Conservation (phyloP, 2,113 vertebrate genomes). For the Perca flavescens region DNA sequence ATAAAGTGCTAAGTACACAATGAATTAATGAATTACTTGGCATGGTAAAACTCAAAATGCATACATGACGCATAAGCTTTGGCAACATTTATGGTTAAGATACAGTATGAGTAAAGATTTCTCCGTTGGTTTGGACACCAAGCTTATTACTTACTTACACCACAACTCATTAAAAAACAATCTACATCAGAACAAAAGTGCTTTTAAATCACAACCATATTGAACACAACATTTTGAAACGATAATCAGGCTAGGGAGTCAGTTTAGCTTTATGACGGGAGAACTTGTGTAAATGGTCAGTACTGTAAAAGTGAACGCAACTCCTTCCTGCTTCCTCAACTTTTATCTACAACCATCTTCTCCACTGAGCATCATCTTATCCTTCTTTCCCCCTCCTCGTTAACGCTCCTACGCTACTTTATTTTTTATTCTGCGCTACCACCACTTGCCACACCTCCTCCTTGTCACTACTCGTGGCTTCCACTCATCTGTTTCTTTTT, state of each 20-base stretch:
- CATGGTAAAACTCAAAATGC: constrained; percentile 69
- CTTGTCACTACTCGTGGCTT: not conserved
- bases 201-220: constrained; percentile 77
- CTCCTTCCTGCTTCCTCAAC: constrained; percentile 19
- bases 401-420: not conserved
- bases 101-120: constrained; percentile 75
- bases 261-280: constrained; percentile 63
- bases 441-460: not conserved
- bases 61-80: constrained; percentile 78
- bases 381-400: not conserved
- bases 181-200: constrained; percentile 80
- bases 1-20: constrained; percentile 87
- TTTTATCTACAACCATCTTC: constrained; percentile 2
- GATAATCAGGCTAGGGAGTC: constrained; percentile 40
- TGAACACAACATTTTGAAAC: constrained; percentile 43
- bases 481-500: not conserved
- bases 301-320: constrained; percentile 19
- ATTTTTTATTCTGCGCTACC: not conserved
- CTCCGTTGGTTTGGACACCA: constrained; percentile 66
- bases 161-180: constrained; percentile 32
- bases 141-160: constrained; percentile 77
- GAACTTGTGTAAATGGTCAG: constrained; percentile 40
- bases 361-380: constrained; percentile 9
- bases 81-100: constrained; percentile 62
- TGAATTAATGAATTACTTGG: constrained; percentile 61